Evolutionary conservation across 1,140 invertebrate genomes (phyloP).

Genomic region (Rhopalosiphum padi): DNA sequence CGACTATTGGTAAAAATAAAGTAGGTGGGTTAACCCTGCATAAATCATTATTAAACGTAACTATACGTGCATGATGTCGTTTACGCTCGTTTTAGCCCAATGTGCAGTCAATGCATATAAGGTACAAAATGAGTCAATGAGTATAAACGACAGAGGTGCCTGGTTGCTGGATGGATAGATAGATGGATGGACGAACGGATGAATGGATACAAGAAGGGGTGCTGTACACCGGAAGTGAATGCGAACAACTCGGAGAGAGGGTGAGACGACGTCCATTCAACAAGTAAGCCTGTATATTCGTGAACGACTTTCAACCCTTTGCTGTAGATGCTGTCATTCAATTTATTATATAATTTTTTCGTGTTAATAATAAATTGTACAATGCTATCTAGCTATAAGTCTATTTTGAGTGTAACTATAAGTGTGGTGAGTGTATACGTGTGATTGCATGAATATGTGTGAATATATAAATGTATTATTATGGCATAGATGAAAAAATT

Average conservation of each 20-base stretch:
- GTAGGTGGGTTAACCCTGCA: neutral
- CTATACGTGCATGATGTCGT: neutral
- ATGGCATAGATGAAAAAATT: neutral
- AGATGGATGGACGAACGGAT: neutral
- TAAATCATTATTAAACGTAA: neutral
- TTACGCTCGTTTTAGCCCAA: neutral
- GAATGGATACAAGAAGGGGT: neutral
- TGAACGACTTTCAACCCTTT: constrained; percentile 41
- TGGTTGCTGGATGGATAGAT: neutral
- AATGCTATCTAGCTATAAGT: neutral
- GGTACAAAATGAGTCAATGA: neutral
- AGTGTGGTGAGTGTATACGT: neutral
- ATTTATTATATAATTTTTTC: neutral
- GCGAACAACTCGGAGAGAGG: constrained; percentile 8
- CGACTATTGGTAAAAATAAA: neutral
- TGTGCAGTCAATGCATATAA: neutral
- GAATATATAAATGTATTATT: neutral
- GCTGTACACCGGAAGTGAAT: constrained; percentile 45
- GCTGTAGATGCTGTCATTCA: neutral
- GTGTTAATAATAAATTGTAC: neutral
- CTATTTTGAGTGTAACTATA: neutral
- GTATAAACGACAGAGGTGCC: neutral
- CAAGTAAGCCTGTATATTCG: constrained; percentile 48
- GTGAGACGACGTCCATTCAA: constrained; percentile 54
- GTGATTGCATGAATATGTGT: neutral